Evolutionary conservation across 2,888 invertebrate species (phyloP).

Genomic region (Trachelus tabidus): DNA sequence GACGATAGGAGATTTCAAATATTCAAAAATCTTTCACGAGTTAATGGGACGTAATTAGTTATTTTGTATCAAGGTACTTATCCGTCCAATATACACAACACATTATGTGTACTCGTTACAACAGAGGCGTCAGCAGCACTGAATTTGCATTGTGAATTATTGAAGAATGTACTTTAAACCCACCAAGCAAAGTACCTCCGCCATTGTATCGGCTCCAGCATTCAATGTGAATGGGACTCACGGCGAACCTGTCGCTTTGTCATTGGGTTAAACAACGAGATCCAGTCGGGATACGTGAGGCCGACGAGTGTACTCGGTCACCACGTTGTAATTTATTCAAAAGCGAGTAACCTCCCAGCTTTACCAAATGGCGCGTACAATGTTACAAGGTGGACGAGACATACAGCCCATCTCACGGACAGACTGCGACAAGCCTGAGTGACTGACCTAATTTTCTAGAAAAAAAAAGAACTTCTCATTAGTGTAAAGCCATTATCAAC

Average conservation of each 20-base stretch:
- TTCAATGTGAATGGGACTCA: slow-evolving; percentile 36
- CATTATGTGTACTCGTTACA: neutral
- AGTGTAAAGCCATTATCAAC: neutral
- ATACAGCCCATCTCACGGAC: neutral
- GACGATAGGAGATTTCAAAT: neutral
- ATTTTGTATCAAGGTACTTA: neutral
- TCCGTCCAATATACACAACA: neutral
- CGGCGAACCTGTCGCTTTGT: slow-evolving; percentile 56
- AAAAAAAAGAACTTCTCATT: neutral
- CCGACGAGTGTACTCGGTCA: slow-evolving; percentile 22
- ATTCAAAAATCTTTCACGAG: neutral
- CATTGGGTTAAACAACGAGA: slow-evolving; percentile 59
- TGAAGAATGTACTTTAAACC: slow-evolving; percentile 48
- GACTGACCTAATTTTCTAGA: neutral
- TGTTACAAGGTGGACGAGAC: neutral
- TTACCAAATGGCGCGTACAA: neutral
- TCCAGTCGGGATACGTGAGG: slow-evolving; percentile 18
- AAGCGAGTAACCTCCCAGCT: neutral
- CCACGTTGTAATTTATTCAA: slow-evolving; percentile 4
- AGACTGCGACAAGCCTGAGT: neutral
- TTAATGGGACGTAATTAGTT: neutral
- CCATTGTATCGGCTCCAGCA: slow-evolving; percentile 41
- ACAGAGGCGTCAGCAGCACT: slow-evolving; percentile 8
- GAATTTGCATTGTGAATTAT: slow-evolving; percentile 54
- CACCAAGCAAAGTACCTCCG: slow-evolving; percentile 24